Conservation (phyloP, 1,140 invertebrate species). For the Agrypnia vestita region DNA sequence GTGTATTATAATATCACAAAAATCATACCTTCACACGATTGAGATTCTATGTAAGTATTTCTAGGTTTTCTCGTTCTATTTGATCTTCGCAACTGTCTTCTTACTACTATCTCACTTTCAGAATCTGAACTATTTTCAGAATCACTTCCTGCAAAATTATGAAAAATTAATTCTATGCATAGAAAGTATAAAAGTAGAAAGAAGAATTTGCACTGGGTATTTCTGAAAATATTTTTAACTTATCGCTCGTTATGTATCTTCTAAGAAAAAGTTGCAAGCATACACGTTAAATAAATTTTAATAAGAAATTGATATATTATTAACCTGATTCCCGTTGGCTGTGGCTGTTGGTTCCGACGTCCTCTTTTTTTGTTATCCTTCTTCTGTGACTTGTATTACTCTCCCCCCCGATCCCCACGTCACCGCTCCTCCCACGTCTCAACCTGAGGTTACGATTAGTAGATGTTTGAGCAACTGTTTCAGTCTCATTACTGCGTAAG, state of each 20-base stretch:
- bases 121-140: conserved; percentile 67
- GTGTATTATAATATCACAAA: not conserved
- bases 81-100: conserved; percentile 66
- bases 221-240: not conserved
- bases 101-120: conserved; percentile 65
- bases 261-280: not conserved
- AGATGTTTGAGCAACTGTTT: conserved; percentile 28
- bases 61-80: conserved; percentile 68
- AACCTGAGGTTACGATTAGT: conserved; percentile 44
- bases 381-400: not conserved
- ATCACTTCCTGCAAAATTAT: conserved; percentile 54
- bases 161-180: not conserved
- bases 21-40: conserved; percentile 62
- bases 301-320: conserved; percentile 56
- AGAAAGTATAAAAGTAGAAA: not conserved
- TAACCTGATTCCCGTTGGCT: conserved; percentile 66
- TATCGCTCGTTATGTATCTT: not conserved
- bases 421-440: conserved; percentile 42
- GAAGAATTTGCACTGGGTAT: not conserved
- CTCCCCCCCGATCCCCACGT: not conserved
- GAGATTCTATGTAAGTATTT: conserved; percentile 69
- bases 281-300: not conserved
- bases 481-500: conserved; percentile 47
- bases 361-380: conserved; percentile 34
- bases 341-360: conserved; percentile 55